These are phyloP conservation scores for Dendroctonus ponderosae DNA, from an alignment of 1,140 invertebrate genomes.

Conservation along the genomic window DNA sequence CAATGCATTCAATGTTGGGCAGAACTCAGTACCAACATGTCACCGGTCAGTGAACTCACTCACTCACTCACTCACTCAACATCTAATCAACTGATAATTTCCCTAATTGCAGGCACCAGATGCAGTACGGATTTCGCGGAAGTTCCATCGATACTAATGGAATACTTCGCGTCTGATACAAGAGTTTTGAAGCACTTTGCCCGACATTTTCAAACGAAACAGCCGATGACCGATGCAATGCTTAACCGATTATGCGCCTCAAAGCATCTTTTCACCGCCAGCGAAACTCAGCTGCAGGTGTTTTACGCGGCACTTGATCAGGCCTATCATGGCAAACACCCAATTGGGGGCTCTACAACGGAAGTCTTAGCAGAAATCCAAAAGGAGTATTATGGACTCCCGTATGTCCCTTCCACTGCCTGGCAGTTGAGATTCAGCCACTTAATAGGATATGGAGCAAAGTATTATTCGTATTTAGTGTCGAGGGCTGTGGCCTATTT, in stretches of 20 bases:
- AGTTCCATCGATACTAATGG: conserved; percentile 97
- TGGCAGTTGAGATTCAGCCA: conserved; percentile 97
- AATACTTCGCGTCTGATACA: conserved; percentile 92
- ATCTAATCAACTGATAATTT: neutral
- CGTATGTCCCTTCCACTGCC: conserved; percentile 86
- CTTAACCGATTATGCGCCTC: conserved; percentile 75
- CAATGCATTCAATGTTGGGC: conserved; percentile 98
- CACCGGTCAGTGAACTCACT: conserved; percentile 61
- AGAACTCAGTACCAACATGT: conserved; percentile 95
- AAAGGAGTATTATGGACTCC: conserved; percentile 79
- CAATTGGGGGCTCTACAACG: conserved; percentile 63
- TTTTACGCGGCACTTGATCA: conserved; percentile 91
- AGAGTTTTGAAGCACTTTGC: conserved; percentile 84
- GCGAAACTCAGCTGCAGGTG: conserved; percentile 88
- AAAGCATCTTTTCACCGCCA: conserved; percentile 83
- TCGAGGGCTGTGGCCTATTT: conserved; percentile 89
- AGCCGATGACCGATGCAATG: conserved; percentile 77
- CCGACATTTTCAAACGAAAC: conserved; percentile 85
- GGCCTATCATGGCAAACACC: conserved; percentile 73
- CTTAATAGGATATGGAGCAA: conserved; percentile 95
- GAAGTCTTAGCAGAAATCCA: conserved; percentile 81
- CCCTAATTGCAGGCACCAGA: conserved; percentile 62
- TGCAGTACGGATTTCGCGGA: conserved; percentile 98
- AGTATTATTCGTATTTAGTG: conserved; percentile 97
- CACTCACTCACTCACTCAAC: neutral